A percentile compares a stretch with the other conserved stretches of the same genome.
These are phyloP conservation scores for Lampris incognitus DNA, from an alignment of 2,113 vertebrate genomes.

Conservation along the genomic window DNA sequence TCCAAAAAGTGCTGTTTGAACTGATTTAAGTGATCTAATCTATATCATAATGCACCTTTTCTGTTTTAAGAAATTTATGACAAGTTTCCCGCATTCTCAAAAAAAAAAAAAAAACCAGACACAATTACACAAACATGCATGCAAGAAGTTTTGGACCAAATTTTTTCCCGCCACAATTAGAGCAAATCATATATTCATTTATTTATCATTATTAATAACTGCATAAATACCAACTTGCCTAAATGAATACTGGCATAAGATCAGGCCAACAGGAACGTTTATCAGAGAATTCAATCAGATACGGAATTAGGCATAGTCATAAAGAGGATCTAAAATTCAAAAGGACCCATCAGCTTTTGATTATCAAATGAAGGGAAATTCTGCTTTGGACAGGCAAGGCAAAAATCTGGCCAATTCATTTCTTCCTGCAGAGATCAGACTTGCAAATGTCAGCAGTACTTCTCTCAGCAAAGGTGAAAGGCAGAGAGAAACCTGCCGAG, in stretches of 20 bases:
- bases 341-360: constrained; percentile 39
- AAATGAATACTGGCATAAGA: neutral
- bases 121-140: too few species aligned
- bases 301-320: neutral
- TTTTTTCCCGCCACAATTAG: too few species aligned
- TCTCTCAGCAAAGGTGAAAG: constrained; percentile 41
- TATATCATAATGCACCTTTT: too few species aligned
- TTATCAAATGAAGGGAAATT: constrained; percentile 56
- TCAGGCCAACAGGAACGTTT: neutral
- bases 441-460: constrained; percentile 71
- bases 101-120: too few species aligned
- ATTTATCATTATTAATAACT: too few species aligned
- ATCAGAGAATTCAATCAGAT: neutral
- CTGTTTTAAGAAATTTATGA: too few species aligned
- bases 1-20: too few species aligned
- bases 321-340: constrained; percentile 11
- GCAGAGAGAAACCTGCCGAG: constrained; percentile 57
- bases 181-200: too few species aligned
- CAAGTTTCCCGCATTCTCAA: too few species aligned
- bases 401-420: constrained; percentile 34
- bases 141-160: too few species aligned
- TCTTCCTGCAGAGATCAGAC: constrained; percentile 48
- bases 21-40: too few species aligned
- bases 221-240: neutral
- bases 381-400: neutral